phyloP scores from a whole-genome alignment of 1,140 invertebrate species.

The Papilio aristodemus region DNA sequence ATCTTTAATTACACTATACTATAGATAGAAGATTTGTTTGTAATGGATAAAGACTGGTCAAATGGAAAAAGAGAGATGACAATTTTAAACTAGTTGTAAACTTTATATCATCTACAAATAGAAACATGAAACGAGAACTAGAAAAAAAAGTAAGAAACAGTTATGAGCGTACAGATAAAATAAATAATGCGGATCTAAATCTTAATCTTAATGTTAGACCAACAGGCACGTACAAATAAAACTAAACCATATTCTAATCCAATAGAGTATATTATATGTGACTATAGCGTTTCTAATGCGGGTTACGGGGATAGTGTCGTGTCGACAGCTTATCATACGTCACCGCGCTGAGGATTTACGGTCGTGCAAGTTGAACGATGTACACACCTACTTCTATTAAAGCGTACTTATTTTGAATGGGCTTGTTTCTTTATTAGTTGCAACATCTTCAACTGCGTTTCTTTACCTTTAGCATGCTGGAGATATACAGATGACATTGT shows the following conservation, averaged over 20 bases:
- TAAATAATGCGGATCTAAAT: conserved; percentile 28
- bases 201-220: conserved; percentile 5
- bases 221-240: background rate
- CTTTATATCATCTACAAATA: background rate
- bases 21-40: too few species aligned
- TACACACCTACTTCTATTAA: background rate
- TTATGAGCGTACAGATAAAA: background rate
- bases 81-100: too few species aligned
- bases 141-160: conserved; percentile 7
- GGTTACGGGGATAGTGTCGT: conserved; percentile 6
- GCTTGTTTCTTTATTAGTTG: background rate
- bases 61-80: too few species aligned
- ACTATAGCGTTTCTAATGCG: background rate
- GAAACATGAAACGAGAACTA: too few species aligned
- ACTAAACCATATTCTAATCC: background rate
- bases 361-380: background rate
- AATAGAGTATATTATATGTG: background rate
- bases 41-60: too few species aligned
- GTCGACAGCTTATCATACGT: conserved; percentile 21
- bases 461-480: too few species aligned
- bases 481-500: background rate
- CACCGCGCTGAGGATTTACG: background rate
- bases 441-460: background rate
- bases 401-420: background rate
- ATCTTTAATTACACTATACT: too few species aligned